Conservation (phyloP, 2,888 invertebrate genomes). For the Drosophila mimetica region DNA sequence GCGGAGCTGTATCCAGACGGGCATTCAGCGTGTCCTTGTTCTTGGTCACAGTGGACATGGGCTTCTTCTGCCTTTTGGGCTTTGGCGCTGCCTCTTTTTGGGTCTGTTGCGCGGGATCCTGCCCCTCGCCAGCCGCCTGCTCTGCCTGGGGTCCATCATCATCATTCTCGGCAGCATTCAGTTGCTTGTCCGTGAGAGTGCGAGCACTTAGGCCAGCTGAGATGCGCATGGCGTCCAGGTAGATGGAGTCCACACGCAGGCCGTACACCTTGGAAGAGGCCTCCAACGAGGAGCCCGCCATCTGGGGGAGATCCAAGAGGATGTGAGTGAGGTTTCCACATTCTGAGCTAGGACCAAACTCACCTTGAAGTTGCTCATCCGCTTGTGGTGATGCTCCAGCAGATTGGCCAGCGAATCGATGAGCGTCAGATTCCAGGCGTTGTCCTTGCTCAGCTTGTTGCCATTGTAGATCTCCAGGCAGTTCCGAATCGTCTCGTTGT, state of each 20-base stretch:
- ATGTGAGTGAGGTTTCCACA: not conserved
- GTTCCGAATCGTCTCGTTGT: conserved; percentile 89
- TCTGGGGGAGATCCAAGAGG: conserved; percentile 85
- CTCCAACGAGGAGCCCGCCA: conserved; percentile 93
- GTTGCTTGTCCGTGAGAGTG: conserved; percentile 69
- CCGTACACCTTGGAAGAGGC: conserved; percentile 95
- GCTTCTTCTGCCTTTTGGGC: conserved; percentile 74
- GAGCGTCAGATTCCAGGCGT: conserved; percentile 94
- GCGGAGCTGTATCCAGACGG: conserved; percentile 83
- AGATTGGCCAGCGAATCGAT: conserved; percentile 94
- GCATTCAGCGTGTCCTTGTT: conserved; percentile 83
- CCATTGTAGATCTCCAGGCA: conserved; percentile 92
- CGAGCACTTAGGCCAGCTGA: conserved; percentile 86
- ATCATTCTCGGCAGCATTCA: conserved; percentile 64
- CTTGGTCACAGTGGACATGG: conserved; percentile 82
- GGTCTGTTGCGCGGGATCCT: conserved; percentile 43
- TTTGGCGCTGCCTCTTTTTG: conserved; percentile 58
- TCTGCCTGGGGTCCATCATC: conserved; percentile 53
- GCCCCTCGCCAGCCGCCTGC: conserved; percentile 54
- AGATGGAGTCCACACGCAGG: conserved; percentile 93
- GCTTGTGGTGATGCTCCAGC: conserved; percentile 89
- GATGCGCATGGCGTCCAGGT: conserved; percentile 92
- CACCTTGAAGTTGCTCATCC: conserved; percentile 90
- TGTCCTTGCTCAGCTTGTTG: conserved; percentile 94
- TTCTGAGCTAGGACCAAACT: not conserved